Percentiles rank a stretch among this genome's conserved stretches.
phyloP scores from a whole-genome alignment of 2,113 vertebrate genomes.

The Pyrgilauda ruficollis region DNA sequence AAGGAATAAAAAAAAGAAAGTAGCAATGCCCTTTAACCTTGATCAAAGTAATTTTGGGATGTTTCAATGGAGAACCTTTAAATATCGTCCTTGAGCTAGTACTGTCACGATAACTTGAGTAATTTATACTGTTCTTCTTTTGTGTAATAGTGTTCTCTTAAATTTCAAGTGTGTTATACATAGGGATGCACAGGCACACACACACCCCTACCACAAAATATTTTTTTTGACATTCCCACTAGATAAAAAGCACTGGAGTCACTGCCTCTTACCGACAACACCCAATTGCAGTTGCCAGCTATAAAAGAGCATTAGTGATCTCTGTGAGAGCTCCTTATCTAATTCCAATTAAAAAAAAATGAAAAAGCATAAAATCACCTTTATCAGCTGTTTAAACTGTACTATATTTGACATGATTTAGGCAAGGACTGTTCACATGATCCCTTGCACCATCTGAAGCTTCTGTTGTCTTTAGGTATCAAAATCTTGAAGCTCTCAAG shows the following conservation, averaged over 20 bases:
- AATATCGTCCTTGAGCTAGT: background rate
- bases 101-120: background rate
- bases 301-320: background rate
- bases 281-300: background rate
- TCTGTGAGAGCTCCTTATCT: background rate
- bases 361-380: background rate
- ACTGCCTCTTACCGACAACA: background rate
- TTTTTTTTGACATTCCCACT: background rate
- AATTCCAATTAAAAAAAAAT: background rate
- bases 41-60: background rate
- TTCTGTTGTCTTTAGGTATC: background rate
- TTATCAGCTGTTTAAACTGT: background rate
- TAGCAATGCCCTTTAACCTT: background rate
- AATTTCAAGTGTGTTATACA: background rate
- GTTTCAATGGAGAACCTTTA: background rate
- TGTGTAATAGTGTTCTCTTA: background rate
- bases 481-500: background rate
- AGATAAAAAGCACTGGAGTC: background rate
- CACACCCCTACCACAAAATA: background rate
- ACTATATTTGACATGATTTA: background rate
- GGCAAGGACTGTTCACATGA: background rate
- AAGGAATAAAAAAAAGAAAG: background rate
- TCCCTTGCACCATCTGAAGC: background rate
- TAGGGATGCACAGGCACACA: background rate
- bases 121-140: background rate